Percentiles rank a stretch among this genome's conserved stretches.
phyloP scores from a whole-genome alignment of 2,113 vertebrate species.

The Salvelinus namaycush region DNA sequence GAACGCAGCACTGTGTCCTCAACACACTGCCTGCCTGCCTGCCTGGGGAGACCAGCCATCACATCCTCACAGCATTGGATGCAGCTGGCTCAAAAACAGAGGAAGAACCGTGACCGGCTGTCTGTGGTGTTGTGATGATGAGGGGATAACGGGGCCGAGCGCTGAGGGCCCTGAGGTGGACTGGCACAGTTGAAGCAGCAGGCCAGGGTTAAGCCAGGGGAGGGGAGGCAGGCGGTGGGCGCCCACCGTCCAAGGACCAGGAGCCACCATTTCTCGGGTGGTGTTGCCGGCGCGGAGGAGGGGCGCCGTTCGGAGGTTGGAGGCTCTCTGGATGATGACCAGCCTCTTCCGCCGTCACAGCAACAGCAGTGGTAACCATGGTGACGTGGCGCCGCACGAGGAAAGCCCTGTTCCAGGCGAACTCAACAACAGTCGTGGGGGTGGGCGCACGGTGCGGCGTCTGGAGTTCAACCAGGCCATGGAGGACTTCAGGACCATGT shows the following conservation, averaged over 20 bases:
- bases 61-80: slow-evolving; percentile 19
- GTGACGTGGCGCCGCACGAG: slow-evolving; percentile 62
- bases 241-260: background rate
- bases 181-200: slow-evolving; percentile 11
- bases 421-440: slow-evolving; percentile 87
- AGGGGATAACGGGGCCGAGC: background rate
- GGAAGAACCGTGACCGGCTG: background rate
- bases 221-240: slow-evolving; percentile 18
- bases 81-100: slow-evolving; percentile 12
- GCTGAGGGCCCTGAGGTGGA: background rate
- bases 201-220: background rate
- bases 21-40: background rate
- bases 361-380: slow-evolving; percentile 57
- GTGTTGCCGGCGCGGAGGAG: slow-evolving; percentile 4
- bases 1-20: background rate
- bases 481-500: slow-evolving; percentile 99
- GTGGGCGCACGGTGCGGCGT: slow-evolving; percentile 83
- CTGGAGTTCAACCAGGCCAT: slow-evolving; percentile 99
- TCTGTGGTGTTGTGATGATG: background rate
- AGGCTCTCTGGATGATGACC: slow-evolving; percentile 72
- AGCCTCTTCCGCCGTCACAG: slow-evolving; percentile 80
- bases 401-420: slow-evolving; percentile 69
- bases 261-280: slow-evolving; percentile 19
- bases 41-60: background rate
- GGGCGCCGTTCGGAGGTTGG: background rate